phyloP scores from a whole-genome alignment of 1,140 invertebrate species.

The Philotrypesis tridentata region DNA sequence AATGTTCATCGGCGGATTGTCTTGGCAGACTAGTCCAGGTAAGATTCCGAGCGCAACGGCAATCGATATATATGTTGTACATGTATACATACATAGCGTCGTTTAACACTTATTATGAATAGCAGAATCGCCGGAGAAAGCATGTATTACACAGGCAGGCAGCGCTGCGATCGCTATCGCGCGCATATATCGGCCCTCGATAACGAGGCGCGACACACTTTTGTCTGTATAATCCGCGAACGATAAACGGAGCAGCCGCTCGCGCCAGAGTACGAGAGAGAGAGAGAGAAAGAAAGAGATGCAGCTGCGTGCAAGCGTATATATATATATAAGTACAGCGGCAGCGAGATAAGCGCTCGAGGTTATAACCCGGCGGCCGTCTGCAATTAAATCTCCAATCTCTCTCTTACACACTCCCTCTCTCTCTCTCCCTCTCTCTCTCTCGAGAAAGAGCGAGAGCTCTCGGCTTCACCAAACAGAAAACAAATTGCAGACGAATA shows the following conservation, averaged over 20 bases:
- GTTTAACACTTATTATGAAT: too few species aligned
- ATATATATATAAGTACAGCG: too few species aligned
- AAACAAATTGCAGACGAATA: background rate
- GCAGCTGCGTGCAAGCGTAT: too few species aligned
- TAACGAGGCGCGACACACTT: background rate
- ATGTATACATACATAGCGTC: too few species aligned
- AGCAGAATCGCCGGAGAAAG: background rate
- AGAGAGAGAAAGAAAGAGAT: too few species aligned
- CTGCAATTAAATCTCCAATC: background rate
- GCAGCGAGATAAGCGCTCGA: background rate
- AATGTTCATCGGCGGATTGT: constrained; percentile 99
- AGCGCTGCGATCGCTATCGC: background rate
- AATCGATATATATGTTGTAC: background rate
- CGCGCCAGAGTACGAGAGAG: too few species aligned
- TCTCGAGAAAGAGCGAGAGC: too few species aligned
- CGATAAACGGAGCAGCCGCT: background rate
- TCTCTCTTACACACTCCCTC: too few species aligned
- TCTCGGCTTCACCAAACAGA: background rate
- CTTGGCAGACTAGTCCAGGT: constrained; percentile 99
- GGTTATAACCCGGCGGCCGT: background rate
- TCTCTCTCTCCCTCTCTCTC: too few species aligned
- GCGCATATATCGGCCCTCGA: too few species aligned
- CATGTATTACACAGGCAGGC: too few species aligned
- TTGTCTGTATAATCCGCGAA: background rate
- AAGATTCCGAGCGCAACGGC: constrained; percentile 75